Evolutionary conservation across 1,140 invertebrate species (phyloP).

Genomic region (Tribolium madens): DNA sequence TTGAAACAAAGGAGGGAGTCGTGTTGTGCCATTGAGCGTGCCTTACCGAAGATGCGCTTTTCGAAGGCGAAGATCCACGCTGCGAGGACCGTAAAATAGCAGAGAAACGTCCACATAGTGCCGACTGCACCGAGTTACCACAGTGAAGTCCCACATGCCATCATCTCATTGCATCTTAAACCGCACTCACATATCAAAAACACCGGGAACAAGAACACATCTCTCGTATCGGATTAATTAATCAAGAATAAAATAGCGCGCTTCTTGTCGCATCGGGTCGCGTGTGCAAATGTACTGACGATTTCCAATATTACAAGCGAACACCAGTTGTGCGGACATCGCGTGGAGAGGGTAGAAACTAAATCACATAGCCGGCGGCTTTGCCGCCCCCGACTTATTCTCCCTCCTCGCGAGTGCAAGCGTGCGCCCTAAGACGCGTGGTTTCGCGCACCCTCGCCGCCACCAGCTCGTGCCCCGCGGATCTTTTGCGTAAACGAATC

Average conservation of each 20-base stretch:
- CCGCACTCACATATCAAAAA: constrained; percentile 25
- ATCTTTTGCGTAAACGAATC: constrained; percentile 45
- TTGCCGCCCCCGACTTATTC: constrained; percentile 53
- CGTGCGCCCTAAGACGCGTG: constrained; percentile 52
- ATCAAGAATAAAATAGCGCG: not conserved
- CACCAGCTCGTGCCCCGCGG: constrained; percentile 42
- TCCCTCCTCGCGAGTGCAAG: constrained; percentile 47
- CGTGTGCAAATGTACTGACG: constrained; percentile 46
- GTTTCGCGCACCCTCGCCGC: constrained; percentile 53
- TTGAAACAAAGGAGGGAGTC: not conserved
- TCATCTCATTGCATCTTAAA: constrained; percentile 18
- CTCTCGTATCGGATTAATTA: not conserved
- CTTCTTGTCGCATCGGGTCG: constrained; percentile 12
- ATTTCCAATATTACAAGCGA: constrained; percentile 41
- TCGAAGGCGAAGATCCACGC: constrained; percentile 44
- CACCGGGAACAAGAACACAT: constrained; percentile 16
- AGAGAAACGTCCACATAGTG: constrained; percentile 47
- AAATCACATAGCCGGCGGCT: constrained; percentile 56
- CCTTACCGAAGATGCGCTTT: constrained; percentile 48
- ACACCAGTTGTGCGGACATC: constrained; percentile 51
- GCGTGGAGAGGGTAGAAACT: constrained; percentile 52
- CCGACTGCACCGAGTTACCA: constrained; percentile 40
- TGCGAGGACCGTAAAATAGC: constrained; percentile 34
- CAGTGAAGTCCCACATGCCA: constrained; percentile 43
- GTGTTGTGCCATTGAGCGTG: constrained; percentile 1